Base-by-base conservation (phyloP, 2,888 invertebrate genomes). In the Dicroscelio sp. region DNA sequence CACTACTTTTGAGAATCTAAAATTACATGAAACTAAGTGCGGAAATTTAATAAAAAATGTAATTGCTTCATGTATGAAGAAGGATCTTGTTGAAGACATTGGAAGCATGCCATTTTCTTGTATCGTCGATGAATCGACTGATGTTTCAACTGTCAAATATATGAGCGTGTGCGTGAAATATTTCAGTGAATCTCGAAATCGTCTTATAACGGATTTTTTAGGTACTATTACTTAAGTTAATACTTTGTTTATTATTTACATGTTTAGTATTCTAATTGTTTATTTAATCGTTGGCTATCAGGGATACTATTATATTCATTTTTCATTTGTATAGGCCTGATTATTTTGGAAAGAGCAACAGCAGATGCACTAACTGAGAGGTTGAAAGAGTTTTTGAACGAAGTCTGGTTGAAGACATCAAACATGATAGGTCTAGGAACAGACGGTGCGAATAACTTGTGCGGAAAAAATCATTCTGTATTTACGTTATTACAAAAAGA, bases 371-470 rank as follows among this genome's bases (percentile, higher is more conserved):
- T 58, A 23, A 58, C 25, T 20, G 58, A 58, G 6, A 23, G 58
- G n/a, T 6, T 58, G 58, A 2, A 2, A 3, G 1, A 20, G n/a
- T 58, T 58, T 58, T 12, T 58, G 23, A 1, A 6, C 1, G 25
- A 58, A 58, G 25, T 58, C 23, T 20, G 58, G 10, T 58, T 58
- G 58, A 23, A 58, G 17, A 20, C 23, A 2, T 20, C 25, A 58
- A 2, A 58, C 23, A 58, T 58, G 58, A 58, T n/a, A 6, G 58
- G 58, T 8, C 27, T 95, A 52, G 94, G 94, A 20, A 93, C 94
- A n/a, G 93, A 94, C 93, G 94, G 95, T 5, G 94, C 88, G 0
- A 93, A 55, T 17, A 94, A 92, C 84, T 80, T 94, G 17, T 93
- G 92, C 83, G 93, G 94, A 20, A 89, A 90, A 86, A 88, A 94